phyloP scores from a whole-genome alignment of 2,113 vertebrate species.

The Upupa epops region DNA sequence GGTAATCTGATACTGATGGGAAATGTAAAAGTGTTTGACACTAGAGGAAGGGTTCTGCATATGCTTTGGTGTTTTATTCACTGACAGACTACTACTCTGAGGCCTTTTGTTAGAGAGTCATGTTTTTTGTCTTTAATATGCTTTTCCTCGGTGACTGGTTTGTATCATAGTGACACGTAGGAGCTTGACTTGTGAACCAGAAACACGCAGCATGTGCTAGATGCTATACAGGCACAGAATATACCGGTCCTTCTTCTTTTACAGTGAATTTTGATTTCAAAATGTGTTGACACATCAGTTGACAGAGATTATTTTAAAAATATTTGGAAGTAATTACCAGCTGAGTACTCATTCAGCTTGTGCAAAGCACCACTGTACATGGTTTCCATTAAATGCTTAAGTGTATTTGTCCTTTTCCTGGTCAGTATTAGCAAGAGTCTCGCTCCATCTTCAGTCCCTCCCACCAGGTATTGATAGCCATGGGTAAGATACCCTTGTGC shows the following conservation, averaged over 20 bases:
- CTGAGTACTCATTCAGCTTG: not conserved
- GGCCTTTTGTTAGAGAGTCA: not conserved
- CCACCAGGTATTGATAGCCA: not conserved
- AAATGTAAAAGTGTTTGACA: not conserved
- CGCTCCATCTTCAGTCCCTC: not conserved
- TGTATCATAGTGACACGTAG: not conserved
- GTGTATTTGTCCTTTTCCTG: not conserved
- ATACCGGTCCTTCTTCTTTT: not conserved
- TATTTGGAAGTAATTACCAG: not conserved
- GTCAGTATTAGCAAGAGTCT: not conserved
- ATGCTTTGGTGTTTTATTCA: not conserved
- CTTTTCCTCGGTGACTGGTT: not conserved
- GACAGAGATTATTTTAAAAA: not conserved
- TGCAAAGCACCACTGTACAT: not conserved
- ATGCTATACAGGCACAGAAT: not conserved
- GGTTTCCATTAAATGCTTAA: not conserved
- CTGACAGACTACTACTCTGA: not conserved
- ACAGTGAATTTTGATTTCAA: not conserved
- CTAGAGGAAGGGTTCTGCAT: not conserved
- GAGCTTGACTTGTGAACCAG: not conserved
- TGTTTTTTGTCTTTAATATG: rapidly evolving
- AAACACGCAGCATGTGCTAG: not conserved
- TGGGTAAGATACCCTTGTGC: not conserved
- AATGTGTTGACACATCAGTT: rapidly evolving
- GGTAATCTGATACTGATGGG: too few relatives aligned